Percentiles rank a stretch among this genome's conserved stretches.
These are phyloP conservation scores for Eciton burchellii DNA, from an alignment of 1,140 invertebrate genomes.

Conservation along the genomic window DNA sequence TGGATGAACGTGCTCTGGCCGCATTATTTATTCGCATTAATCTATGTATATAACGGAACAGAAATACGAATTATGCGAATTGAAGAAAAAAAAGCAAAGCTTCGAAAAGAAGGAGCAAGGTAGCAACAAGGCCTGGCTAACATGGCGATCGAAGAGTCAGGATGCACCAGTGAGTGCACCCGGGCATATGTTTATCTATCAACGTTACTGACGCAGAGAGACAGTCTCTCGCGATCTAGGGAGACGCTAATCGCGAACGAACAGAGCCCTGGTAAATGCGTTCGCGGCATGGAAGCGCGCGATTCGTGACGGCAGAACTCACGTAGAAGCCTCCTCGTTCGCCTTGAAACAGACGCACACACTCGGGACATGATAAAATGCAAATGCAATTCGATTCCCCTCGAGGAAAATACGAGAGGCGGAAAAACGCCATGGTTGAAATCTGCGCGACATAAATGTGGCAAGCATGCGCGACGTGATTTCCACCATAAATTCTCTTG, in stretches of 20 bases:
- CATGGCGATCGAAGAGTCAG: conserved; percentile 1
- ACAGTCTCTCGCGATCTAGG: neutral
- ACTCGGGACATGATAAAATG: conserved; percentile 67
- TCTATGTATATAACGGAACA: neutral
- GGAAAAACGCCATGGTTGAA: neutral
- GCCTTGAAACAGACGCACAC: conserved; percentile 60
- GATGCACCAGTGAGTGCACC: neutral
- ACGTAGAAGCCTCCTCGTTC: conserved; percentile 58
- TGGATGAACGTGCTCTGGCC: neutral
- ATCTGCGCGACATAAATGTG: neutral
- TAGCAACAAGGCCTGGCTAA: neutral
- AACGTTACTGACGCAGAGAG: conserved; percentile 6
- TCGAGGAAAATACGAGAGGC: conserved; percentile 29
- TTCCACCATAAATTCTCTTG: neutral
- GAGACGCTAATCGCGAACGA: conserved; percentile 38
- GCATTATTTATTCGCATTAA: neutral
- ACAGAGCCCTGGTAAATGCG: neutral
- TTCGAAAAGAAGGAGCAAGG: no score
- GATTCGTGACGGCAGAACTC: conserved; percentile 31
- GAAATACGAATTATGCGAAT: neutral
- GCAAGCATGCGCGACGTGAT: neutral
- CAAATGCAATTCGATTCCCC: conserved; percentile 51
- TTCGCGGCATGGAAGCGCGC: conserved; percentile 9
- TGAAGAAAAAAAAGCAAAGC: neutral
- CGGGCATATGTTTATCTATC: neutral